Percentiles rank a stretch among this genome's conserved stretches.
These are phyloP conservation scores for Platycheirus rosarum DNA, from an alignment of 2,888 invertebrate genomes.

Conservation along the genomic window DNA sequence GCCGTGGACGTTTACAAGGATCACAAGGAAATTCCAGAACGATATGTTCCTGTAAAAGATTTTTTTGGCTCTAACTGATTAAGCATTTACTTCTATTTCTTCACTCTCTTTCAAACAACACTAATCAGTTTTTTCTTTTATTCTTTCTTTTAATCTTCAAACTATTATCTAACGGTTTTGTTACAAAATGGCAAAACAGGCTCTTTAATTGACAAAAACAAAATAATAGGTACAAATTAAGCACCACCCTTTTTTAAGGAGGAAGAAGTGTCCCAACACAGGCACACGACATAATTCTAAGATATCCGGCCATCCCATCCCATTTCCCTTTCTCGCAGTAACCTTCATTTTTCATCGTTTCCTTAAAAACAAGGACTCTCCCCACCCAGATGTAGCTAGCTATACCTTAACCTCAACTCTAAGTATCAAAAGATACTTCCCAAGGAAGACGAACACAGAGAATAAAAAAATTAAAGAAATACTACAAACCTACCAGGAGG, in stretches of 20 bases:
- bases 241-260: constrained; percentile 41
- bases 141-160: too few species aligned
- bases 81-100: too few species aligned
- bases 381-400: neutral
- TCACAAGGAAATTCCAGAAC: too few species aligned
- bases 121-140: too few species aligned
- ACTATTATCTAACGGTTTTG: too few species aligned
- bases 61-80: too few species aligned
- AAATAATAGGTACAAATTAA: constrained; percentile 35
- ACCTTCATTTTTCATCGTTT: constrained; percentile 56
- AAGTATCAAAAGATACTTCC: constrained; percentile 47
- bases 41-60: too few species aligned
- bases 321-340: constrained; percentile 12
- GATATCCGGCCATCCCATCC: constrained; percentile 37
- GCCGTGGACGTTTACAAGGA: too few species aligned
- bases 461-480: constrained; percentile 32
- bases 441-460: constrained; percentile 14
- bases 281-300: constrained; percentile 6
- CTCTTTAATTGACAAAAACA: neutral
- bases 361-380: constrained; percentile 26
- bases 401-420: neutral
- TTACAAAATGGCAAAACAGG: too few species aligned
- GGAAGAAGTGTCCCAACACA: neutral
- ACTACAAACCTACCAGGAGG: neutral
- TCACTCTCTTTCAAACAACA: too few species aligned